These are phyloP conservation scores for Trachelus iudaicus DNA, from an alignment of 2,888 invertebrate genomes.

Conservation along the genomic window DNA sequence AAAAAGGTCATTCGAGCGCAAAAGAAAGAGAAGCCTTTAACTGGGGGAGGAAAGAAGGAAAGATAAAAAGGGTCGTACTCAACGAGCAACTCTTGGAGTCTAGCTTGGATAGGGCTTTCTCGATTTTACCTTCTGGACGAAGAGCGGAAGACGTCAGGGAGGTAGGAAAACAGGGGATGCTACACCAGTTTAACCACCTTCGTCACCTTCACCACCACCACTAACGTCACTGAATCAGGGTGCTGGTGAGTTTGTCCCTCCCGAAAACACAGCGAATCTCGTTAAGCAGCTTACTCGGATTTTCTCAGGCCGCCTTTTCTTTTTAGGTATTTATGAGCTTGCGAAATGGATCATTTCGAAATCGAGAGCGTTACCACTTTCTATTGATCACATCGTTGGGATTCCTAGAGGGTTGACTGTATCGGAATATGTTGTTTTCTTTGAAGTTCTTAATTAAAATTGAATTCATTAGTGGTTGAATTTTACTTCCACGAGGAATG, in stretches of 20 bases:
- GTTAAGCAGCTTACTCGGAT: not conserved
- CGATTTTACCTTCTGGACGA: not conserved
- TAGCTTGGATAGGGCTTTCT: not conserved
- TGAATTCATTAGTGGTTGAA: not conserved
- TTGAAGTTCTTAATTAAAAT: not conserved
- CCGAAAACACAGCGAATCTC: conserved; percentile 1
- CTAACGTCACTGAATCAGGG: not conserved
- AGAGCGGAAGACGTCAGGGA: not conserved
- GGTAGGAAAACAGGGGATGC: not conserved
- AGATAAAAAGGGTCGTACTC: not conserved
- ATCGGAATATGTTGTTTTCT: not conserved
- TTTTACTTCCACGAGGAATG: not conserved
- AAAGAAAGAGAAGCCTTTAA: not conserved
- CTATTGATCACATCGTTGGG: not conserved
- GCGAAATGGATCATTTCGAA: not conserved
- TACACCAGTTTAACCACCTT: not conserved
- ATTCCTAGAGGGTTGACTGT: not conserved
- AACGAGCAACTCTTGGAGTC: too few species aligned
- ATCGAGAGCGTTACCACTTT: not conserved
- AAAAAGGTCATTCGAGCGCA: not conserved
- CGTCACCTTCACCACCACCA: not conserved
- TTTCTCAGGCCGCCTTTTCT: not conserved
- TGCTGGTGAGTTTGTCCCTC: not conserved
- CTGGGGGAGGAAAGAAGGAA: not conserved
- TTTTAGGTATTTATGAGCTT: not conserved